Evolutionary conservation across 2,888 invertebrate genomes (phyloP), one percentile per base, ranked within the genome.

Genomic region (Meteorus colon): DNA sequence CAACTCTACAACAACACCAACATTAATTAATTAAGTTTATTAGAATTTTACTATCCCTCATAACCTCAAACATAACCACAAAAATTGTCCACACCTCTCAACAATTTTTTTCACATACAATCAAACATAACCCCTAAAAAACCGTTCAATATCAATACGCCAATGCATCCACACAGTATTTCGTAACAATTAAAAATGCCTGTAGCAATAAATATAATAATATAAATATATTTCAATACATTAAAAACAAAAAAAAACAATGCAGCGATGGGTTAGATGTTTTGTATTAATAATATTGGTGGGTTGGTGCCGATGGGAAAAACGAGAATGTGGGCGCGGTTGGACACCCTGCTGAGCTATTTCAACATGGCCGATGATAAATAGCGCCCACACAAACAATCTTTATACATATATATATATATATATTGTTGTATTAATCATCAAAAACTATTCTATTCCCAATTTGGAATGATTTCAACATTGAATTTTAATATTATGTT

Each of bases 281-380:
- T 19, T 55, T 19, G 19, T 55, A 55, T 55, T 19, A 24, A 24
- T 55, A 55, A 55, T 55, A 55, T 55, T 55, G n/a, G 55, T 55
- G 55, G 55, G 55, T n/a, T n/a, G 55, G 19, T 55, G 19, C 19
- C 19, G 55, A 55, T 55, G 55, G n/a, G 19, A 55, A 19, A 55
- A 24, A 24, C 1, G 55, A 55, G 55, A 55, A 55, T 55, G 55
- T 65, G 65, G 65, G 65, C 65, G 65, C 65, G 65, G 65, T 37
- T 65, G 65, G 55, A 65, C 65, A 65, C 65, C 65, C 65, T 19
- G 65, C 41, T 41, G 65, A 12, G 65, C 41, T n/a, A 65, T 29
- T 55, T 41, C 34, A 65, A 65, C 19, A 65, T 65, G 65, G 65
- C 65, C 24, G 65, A 19, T 19, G n/a, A 55, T 55, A 55, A 16